A percentile compares a stretch with the other conserved stretches of the same genome.
Conservation (phyloP, 1,140 invertebrate genomes). For the Drosophila biarmipes region DNA sequence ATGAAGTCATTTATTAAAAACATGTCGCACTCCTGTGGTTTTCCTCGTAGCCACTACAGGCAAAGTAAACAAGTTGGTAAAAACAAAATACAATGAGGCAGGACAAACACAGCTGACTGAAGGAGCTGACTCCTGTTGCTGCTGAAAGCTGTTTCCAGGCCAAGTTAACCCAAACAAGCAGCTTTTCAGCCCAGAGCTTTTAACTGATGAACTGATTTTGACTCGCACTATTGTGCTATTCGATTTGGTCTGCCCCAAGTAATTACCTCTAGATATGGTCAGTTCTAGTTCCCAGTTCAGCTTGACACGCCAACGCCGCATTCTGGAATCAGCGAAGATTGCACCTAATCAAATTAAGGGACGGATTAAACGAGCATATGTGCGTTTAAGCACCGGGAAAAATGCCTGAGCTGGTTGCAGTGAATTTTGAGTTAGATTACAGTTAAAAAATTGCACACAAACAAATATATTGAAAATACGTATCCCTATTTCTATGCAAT, state of each 20-base stretch:
- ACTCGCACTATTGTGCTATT: conserved; percentile 23
- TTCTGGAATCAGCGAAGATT: conserved; percentile 57
- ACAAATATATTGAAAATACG: no score
- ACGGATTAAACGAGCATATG: conserved; percentile 8
- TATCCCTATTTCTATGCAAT: no score
- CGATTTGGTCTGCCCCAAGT: conserved; percentile 37
- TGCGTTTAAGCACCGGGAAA: background rate
- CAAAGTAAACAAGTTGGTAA: conserved; percentile 52
- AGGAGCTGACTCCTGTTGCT: conserved; percentile 56
- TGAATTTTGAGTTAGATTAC: no score
- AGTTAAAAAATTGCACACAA: no score
- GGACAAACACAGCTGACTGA: conserved; percentile 49
- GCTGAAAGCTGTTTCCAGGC: background rate
- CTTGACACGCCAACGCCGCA: conserved; percentile 26
- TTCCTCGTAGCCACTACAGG: conserved; percentile 8
- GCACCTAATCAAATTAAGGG: conserved; percentile 55
- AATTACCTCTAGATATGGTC: conserved; percentile 66
- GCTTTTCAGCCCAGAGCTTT: conserved; percentile 22
- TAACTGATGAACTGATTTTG: conserved; percentile 14
- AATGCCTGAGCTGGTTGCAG: no score
- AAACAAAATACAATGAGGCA: conserved; percentile 8
- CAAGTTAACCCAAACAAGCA: conserved; percentile 19
- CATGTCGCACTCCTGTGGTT: background rate
- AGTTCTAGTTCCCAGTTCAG: conserved; percentile 47
- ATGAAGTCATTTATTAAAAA: conserved; percentile 23